Conservation (phyloP, 2,797 vertebrate species). For the Dallia pectoralis region DNA sequence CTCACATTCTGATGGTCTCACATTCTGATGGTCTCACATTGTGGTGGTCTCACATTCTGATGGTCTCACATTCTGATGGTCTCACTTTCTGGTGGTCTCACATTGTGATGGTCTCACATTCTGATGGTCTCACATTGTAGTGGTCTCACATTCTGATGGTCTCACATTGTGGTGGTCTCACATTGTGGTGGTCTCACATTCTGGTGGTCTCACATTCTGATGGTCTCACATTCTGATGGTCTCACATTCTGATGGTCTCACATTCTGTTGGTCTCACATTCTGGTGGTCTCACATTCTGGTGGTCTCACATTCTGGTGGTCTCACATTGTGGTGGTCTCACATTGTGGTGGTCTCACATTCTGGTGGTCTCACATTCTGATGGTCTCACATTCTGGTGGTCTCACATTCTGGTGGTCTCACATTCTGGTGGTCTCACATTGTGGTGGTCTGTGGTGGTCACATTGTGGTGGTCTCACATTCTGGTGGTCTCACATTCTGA, state of each 20-base stretch:
- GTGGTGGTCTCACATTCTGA: too few species aligned
- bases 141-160: neutral
- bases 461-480: neutral
- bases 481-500: neutral
- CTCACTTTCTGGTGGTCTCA: neutral
- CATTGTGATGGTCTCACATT: too few species aligned
- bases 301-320: neutral
- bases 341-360: neutral
- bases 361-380: neutral
- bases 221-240: neutral
- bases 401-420: neutral
- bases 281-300: neutral
- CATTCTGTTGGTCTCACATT: too few species aligned
- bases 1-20: neutral
- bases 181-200: too few species aligned
- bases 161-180: neutral
- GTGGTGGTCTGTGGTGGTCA: too few species aligned
- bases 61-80: neutral
- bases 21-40: too few species aligned
- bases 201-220: neutral
- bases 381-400: too few species aligned
- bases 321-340: too few species aligned
- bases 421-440: too few species aligned
- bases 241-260: too few species aligned
- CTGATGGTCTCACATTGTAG: too few species aligned